Evolutionary conservation across 2,113 vertebrate species (phyloP), one percentile per base, ranked within the genome.

Genomic region (Passer montanus): DNA sequence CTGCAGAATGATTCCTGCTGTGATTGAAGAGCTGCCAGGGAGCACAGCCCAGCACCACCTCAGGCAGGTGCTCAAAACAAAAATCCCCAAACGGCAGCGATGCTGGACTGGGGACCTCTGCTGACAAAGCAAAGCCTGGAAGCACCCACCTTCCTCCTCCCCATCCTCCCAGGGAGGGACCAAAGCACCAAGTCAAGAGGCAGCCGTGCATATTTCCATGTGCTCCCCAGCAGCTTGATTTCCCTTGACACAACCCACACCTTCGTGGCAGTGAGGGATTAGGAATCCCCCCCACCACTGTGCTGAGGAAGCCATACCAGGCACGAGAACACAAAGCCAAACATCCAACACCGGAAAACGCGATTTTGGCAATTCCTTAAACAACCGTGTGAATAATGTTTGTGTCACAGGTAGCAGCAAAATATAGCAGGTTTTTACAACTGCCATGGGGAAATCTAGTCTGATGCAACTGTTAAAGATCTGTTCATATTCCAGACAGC

Each of bases 401-500:
- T 84, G 44, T 35, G 59, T 69, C 72, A 37, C 69, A 82, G 37
- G 73, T 66, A 82, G n/a, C 28, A 63, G 43, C 69, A 74, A 59
- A 96, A 79, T 37, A 74, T 1, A 93, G 56, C 56, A 84, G 39
- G 30, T 53, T 89, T 84, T 88, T 94, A 92, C 50, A 70, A 7
- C 83, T 89, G 74, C 92, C 93, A 31, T 13, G 43, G 58, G 90
- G 53, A 92, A 97, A 95, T 91, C 68, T 23, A 95, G 89, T 84
- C 89, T 91, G 95, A 96, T 56, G 72, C 79, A 93, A 97, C 85
- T 63, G n/a, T 66, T 85, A 81, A 85, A 94, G 73, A 66, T 63
- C 53, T 82, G 90, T 88, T 97, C 41, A 6, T 92, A 97, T 97
- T 97, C 93, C 59, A 94, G 80, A 64, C 87, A 94, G 85, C 93